Evolutionary conservation across 1,140 invertebrate species (phyloP), one percentile per base, ranked within the genome.

Genomic region (Campoletis sonorensis): DNA sequence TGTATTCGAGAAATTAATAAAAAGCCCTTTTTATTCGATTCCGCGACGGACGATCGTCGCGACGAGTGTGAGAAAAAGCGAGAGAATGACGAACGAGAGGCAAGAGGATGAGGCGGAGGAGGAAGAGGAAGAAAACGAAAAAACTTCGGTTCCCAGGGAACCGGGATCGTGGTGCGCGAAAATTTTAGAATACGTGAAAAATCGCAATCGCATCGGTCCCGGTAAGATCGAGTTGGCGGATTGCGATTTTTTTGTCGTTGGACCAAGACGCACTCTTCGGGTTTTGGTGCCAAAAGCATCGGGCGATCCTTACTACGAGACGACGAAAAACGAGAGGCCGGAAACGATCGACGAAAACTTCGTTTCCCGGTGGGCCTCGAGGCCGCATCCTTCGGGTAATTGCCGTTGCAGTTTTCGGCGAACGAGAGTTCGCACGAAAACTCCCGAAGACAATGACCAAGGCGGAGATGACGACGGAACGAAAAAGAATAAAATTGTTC

Each of bases 331-430:
- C 21, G 86, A 90, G 0, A 85, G 88, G 37, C 87, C 88, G 0
- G 90, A 91, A 71, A 90, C 90, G 0, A 81, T 92, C 21, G 87
- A 90, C 70, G 91, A 91, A n/a, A 91, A 92, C 76, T 92, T 92
- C 79, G 90, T 91, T 70, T 84, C 87, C 1, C 87, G 88, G 0
- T 92, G 91, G 91, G 86, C 89, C 8, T 86, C 82, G 18, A 84
- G 88, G 18, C 90, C 90, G 0, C 90, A 92, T 82, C 88, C 90
- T 0, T 89, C 90, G 7, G 88, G 87, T 0, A 90, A 91, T 33
- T 92, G 91, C 67, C 85, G 90, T 5, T 92, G 91, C 37, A 91
- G 90, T 2, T 92, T 91, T 71, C 77, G 90, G 7, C 86, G 89
- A 15, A 90, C 89, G 0, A 85, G 70, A 58, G 78, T 58, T 4